Evolutionary conservation across 2,888 invertebrate species (phyloP).

Genomic region (Troides oblongomaculatus): DNA sequence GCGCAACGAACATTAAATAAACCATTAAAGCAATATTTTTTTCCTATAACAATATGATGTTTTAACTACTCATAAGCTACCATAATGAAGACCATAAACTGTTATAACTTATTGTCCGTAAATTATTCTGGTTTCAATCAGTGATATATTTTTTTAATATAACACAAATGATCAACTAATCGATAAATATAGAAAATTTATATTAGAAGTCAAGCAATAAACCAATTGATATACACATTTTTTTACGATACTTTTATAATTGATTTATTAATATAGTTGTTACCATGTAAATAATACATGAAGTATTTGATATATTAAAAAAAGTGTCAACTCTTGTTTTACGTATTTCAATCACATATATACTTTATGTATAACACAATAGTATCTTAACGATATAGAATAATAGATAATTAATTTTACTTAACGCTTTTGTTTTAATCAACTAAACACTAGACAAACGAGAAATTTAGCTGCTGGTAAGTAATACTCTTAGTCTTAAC

Average conservation of each 20-base stretch:
- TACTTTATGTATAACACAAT: too few species aligned
- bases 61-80: background rate
- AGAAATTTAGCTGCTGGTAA: too few species aligned
- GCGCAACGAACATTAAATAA: slow-evolving; percentile 16
- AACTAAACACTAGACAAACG: too few species aligned
- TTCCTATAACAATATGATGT: slow-evolving; percentile 8
- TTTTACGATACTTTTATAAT: background rate
- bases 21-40: slow-evolving; percentile 3
- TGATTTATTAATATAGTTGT: background rate
- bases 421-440: too few species aligned
- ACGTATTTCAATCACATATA: too few species aligned
- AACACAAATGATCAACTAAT: slow-evolving; percentile 1
- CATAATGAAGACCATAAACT: background rate
- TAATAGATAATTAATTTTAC: too few species aligned
- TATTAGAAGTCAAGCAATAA: slow-evolving; percentile 5
- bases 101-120: slow-evolving; percentile 11
- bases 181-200: slow-evolving; percentile 1
- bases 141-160: slow-evolving; percentile 4
- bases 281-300: background rate
- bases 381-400: too few species aligned
- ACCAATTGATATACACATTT: background rate
- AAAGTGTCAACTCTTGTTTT: too few species aligned
- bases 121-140: background rate
- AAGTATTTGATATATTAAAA: too few species aligned
- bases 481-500: too few species aligned